Evolutionary conservation across 2,797 vertebrate genomes (phyloP).

Genomic region (Dryobates pubescens): DNA sequence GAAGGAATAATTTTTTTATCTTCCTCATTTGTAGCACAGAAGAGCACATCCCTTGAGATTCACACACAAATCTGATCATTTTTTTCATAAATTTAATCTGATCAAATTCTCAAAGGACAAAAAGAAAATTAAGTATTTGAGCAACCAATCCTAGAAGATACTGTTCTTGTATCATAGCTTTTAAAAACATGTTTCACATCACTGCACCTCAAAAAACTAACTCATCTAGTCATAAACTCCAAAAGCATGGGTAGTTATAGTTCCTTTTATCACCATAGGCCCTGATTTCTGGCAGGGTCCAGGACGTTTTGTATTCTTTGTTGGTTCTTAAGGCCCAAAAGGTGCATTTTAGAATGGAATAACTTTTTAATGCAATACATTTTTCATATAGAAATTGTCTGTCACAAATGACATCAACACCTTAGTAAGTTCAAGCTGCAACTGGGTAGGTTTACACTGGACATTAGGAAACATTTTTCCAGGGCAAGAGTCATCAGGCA

Average conservation of each 20-base stretch:
- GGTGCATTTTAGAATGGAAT: not conserved
- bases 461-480: too few relatives aligned
- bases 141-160: not conserved
- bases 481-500: too few relatives aligned
- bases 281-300: not conserved
- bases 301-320: not conserved
- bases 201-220: slow-evolving; percentile 27
- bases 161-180: not conserved
- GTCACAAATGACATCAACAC: not conserved
- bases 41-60: not conserved
- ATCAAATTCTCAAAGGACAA: slow-evolving; percentile 1
- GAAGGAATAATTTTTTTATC: not conserved
- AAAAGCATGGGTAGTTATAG: not conserved
- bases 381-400: not conserved
- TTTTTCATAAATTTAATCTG: slow-evolving; percentile 23
- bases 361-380: not conserved
- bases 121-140: slow-evolving; percentile 6
- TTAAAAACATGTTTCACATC: not conserved
- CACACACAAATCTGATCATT: slow-evolving; percentile 1
- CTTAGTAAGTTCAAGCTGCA: not conserved
- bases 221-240: not conserved
- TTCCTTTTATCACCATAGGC: not conserved
- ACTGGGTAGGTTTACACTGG: too few relatives aligned
- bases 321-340: not conserved
- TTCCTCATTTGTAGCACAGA: not conserved